These are phyloP conservation scores for Zygaena filipendulae DNA, from an alignment of 2,888 invertebrate genomes.

Conservation along the genomic window DNA sequence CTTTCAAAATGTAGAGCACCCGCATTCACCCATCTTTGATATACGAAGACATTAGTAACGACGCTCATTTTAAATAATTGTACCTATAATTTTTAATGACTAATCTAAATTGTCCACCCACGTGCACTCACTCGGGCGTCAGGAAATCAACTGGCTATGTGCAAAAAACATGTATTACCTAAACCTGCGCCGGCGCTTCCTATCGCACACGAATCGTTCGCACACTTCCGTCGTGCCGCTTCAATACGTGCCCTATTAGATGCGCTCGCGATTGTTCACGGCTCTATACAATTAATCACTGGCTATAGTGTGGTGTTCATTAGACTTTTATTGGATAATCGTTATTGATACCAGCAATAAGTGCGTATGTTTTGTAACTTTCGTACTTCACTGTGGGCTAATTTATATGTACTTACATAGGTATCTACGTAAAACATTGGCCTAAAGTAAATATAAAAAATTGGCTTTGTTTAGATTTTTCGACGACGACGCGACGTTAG, in stretches of 20 bases:
- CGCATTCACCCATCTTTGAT: constrained; percentile 23
- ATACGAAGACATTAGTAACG: constrained; percentile 21
- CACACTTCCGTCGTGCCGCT: constrained; percentile 28
- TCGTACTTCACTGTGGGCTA: too few relatives aligned
- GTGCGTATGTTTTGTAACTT: too few relatives aligned
- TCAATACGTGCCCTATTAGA: constrained; percentile 28
- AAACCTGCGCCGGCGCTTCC: constrained; percentile 36
- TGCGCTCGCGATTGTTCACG: constrained; percentile 30
- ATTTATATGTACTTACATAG: too few relatives aligned
- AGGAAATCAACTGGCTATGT: constrained; percentile 33
- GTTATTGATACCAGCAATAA: too few relatives aligned
- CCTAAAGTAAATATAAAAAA: too few relatives aligned
- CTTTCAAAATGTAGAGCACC: constrained; percentile 22
- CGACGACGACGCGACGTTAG: too few relatives aligned
- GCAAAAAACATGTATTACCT: constrained; percentile 34
- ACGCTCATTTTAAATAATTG: constrained; percentile 30
- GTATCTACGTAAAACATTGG: too few relatives aligned
- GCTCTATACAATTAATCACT: constrained; percentile 7
- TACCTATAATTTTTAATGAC: constrained; percentile 13
- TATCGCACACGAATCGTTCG: too few relatives aligned
- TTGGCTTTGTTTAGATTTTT: too few relatives aligned
- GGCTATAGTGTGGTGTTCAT: background rate
- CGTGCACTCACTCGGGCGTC: constrained; percentile 25
- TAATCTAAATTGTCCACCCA: constrained; percentile 4
- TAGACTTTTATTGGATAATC: background rate